Percentiles rank a stretch among this genome's conserved stretches.
Conservation (phyloP, 2,797 vertebrate species). For the Sebastes itinus region DNA sequence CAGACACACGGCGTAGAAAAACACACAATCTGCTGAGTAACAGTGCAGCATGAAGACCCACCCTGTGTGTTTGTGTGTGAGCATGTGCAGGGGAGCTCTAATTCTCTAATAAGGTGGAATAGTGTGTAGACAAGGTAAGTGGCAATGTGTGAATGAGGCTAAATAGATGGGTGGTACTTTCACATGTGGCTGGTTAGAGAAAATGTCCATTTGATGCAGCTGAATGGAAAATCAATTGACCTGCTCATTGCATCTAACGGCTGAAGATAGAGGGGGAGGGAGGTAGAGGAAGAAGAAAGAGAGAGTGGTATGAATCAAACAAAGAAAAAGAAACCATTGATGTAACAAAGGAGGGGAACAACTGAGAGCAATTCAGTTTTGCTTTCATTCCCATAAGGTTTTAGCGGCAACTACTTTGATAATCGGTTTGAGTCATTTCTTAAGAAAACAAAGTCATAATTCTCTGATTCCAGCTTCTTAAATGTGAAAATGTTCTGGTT, state of each 20-base stretch:
- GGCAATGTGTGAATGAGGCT: constrained; percentile 30
- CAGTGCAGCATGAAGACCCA: constrained; percentile 33
- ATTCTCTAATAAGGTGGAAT: constrained; percentile 45
- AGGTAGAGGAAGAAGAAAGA: neutral
- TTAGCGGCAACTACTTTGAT: too few species aligned
- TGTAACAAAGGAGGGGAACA: neutral
- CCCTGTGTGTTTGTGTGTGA: constrained; percentile 30
- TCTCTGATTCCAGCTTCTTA: too few species aligned
- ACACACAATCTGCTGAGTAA: constrained; percentile 61
- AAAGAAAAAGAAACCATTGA: neutral
- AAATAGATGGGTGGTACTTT: constrained; percentile 30
- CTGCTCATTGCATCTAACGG: constrained; percentile 23
- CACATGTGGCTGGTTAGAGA: constrained; percentile 22
- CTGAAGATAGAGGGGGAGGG: neutral
- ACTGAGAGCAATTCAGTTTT: too few species aligned
- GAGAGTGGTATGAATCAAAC: neutral
- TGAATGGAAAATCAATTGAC: constrained; percentile 48
- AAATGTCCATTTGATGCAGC: constrained; percentile 32
- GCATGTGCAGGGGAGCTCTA: constrained; percentile 12
- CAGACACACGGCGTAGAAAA: constrained; percentile 62
- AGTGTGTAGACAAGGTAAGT: constrained; percentile 31
- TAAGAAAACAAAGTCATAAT: too few species aligned
- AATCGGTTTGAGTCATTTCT: too few species aligned
- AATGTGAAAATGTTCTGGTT: accelerated
- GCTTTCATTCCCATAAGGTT: neutral